Base-by-base conservation (phyloP, 2,797 vertebrate genomes). In the Clarias laeviceps region DNA sequence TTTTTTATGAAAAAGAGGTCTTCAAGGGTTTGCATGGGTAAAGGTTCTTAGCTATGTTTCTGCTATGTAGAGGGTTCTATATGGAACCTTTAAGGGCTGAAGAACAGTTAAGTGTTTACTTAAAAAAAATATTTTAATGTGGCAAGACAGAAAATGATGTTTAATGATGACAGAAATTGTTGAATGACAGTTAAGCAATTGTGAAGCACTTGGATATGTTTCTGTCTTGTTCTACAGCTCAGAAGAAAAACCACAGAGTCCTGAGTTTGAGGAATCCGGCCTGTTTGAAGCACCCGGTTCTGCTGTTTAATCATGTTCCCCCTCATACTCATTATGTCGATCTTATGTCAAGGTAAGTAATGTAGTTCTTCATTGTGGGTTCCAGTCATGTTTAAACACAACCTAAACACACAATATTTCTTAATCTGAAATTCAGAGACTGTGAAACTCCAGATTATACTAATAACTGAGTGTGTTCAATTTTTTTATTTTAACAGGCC, bases 271-370 rank as follows among this genome's bases (percentile, higher is more conserved):
- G 15, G 14, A 50, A 56, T 45, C 70, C 11, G 70, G 24, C 17
- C 70, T 40, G 20, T 50, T 9, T 14, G 59, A 27, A 64, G 32
- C 2, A 14, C 40, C 34, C 4, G 24, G 3, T 29, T 15, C 18
- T 64, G 40, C 66, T 50, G 62, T 40, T 29, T 56, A 62, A 83
- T 54, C 84, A 90, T 90, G 89, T 62, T 86, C 3, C 9, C 82
- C 29, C 1, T 89, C 66, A 29, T 90, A 20, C 59, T 90, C 1
- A 56, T 83, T 1, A 14, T 83, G 37, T 86, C 76, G 0, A 20
- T 89, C n/a, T 82, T 88, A 65, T 62, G 18, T 17, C 74, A 85
- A 88, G 90, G 93, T 92, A 84, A 83, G 2, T 24, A 5, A 15
- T 37, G 37, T 17, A 15, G 59, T 40, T 79, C 61, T 80, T 5